Evolutionary conservation across 2,113 vertebrate species (phyloP).

Genomic region (Garra rufa): DNA sequence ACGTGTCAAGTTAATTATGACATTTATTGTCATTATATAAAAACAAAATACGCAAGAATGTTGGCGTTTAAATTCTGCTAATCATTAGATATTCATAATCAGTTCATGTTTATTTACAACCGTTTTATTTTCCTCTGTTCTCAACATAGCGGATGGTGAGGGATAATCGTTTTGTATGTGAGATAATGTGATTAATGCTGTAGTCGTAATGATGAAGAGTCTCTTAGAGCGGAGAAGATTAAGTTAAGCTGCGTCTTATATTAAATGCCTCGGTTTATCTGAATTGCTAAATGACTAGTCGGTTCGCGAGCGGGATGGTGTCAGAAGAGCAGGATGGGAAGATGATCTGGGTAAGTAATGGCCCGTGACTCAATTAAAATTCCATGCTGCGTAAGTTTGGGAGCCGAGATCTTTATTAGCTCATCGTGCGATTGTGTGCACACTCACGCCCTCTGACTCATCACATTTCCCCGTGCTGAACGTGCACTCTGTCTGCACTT

Average conservation of each 20-base stretch:
- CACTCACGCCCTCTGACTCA: conserved; percentile 49
- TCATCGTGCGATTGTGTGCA: neutral
- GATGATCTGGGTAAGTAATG: conserved; percentile 5
- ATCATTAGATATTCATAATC: neutral
- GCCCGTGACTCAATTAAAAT: conserved; percentile 34
- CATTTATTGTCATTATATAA: neutral
- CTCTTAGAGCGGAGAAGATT: neutral
- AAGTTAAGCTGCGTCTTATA: conserved; percentile 17
- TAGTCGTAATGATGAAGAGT: neutral
- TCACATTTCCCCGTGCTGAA: conserved; percentile 37
- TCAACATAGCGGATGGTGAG: neutral
- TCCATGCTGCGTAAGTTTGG: neutral
- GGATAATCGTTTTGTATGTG: neutral
- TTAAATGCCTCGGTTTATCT: conserved; percentile 28
- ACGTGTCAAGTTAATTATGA: neutral
- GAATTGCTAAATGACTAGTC: conserved; percentile 13
- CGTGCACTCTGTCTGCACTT: neutral
- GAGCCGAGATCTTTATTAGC: conserved; percentile 11
- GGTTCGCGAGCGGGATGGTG: neutral
- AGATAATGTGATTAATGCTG: conserved; percentile 2
- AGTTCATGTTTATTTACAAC: neutral
- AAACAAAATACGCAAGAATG: neutral
- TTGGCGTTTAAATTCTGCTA: neutral
- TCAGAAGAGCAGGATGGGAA: neutral
- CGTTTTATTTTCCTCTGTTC: neutral